A percentile compares a stretch with the other conserved stretches of the same genome.
phyloP scores from a whole-genome alignment of 2,888 invertebrate genomes.

The Drosophila mimetica region DNA sequence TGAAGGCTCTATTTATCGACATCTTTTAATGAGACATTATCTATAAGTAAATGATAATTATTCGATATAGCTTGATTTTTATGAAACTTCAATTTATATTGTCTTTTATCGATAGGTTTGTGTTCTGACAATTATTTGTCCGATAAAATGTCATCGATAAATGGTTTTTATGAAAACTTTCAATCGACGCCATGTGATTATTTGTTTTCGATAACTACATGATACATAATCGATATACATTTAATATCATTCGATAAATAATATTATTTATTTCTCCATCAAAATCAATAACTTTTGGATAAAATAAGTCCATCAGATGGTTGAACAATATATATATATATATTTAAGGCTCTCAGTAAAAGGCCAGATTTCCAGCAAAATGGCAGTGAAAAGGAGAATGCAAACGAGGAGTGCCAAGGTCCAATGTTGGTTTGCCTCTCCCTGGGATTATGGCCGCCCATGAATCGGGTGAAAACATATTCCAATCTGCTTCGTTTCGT shows the following conservation, averaged over 20 bases:
- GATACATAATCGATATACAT: too few species aligned
- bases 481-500: conserved; percentile 5
- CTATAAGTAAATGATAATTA: background rate
- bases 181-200: too few species aligned
- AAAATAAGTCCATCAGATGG: conserved; percentile 1
- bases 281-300: conserved; percentile 2
- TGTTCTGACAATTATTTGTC: too few species aligned
- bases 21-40: background rate
- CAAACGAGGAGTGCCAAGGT: conserved; percentile 27
- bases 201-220: too few species aligned
- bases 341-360: background rate
- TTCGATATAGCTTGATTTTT: too few species aligned
- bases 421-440: conserved; percentile 13
- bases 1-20: background rate
- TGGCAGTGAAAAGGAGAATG: conserved; percentile 13
- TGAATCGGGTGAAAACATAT: conserved; percentile 34
- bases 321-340: background rate
- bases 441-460: conserved; percentile 16
- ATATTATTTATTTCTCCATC: too few species aligned
- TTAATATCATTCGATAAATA: too few species aligned
- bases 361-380: conserved; percentile 14
- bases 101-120: too few species aligned
- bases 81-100: too few species aligned
- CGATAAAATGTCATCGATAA: too few species aligned
- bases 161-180: too few species aligned